Conservation (phyloP, 2,113 vertebrate genomes). For the Stictonetta naevosa region DNA sequence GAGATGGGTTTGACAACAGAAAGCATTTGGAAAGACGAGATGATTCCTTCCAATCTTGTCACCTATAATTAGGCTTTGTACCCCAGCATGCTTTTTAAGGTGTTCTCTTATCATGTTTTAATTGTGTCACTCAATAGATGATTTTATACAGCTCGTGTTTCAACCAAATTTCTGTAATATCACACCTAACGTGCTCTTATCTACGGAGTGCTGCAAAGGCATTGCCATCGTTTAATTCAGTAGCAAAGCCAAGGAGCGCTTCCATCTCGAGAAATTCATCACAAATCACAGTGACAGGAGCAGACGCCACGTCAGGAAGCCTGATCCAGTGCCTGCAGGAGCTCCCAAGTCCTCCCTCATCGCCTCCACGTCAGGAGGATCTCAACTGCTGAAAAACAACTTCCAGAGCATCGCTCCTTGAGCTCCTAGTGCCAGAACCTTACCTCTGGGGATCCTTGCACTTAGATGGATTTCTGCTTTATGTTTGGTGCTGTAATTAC, state of each 20-base stretch:
- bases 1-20: background rate
- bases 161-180: background rate
- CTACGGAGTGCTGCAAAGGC: background rate
- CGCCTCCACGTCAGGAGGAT: background rate
- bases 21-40: background rate
- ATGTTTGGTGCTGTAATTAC: background rate
- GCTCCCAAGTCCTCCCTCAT: background rate
- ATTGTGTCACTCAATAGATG: background rate
- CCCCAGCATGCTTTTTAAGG: background rate
- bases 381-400: background rate
- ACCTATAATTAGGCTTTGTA: background rate
- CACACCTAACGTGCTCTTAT: background rate
- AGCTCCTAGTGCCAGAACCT: background rate
- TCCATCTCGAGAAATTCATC: background rate
- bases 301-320: background rate
- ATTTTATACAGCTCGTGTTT: background rate
- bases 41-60: background rate
- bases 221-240: background rate
- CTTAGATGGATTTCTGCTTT: background rate
- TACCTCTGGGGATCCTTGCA: background rate
- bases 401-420: background rate
- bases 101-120: background rate
- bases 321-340: rapidly evolving
- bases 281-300: background rate
- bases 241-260: background rate